Conservation (phyloP, 1,140 invertebrate species). For the Drosophila mauritiana region DNA sequence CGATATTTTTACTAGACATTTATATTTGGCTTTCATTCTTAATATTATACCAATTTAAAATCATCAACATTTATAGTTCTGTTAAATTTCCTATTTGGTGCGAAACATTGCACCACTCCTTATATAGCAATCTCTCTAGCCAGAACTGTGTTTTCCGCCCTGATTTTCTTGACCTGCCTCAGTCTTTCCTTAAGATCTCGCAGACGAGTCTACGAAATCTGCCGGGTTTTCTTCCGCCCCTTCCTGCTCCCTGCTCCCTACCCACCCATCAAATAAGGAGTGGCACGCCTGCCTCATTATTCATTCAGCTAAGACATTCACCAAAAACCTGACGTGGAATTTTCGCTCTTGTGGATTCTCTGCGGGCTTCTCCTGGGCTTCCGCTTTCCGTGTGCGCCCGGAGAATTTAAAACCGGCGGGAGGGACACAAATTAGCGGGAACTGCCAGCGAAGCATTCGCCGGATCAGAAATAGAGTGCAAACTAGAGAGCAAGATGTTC, state of each 20-base stretch:
- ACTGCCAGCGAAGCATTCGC: constrained; percentile 58
- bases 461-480: constrained; percentile 51
- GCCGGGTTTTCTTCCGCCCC: constrained; percentile 7
- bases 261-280: neutral
- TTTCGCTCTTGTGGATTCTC: constrained; percentile 34
- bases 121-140: neutral
- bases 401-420: constrained; percentile 55
- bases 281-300: constrained; percentile 64
- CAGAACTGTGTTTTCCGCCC: neutral
- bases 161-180: constrained; percentile 30
- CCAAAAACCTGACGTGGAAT: constrained; percentile 51
- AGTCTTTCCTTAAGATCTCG: constrained; percentile 11
- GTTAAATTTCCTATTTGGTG: too few species aligned
- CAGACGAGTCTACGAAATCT: constrained; percentile 30
- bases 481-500: neutral
- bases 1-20: too few species aligned
- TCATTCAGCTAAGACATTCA: constrained; percentile 70
- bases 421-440: constrained; percentile 73
- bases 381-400: constrained; percentile 52
- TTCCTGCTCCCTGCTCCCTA: neutral
- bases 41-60: too few species aligned
- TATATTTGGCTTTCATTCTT: too few species aligned
- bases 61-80: too few species aligned
- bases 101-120: neutral
- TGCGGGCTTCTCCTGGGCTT: constrained; percentile 19